Evolutionary conservation across 2,113 vertebrate species (phyloP), one percentile per base, ranked within the genome.

Genomic region (Saguinus imperator): DNA sequence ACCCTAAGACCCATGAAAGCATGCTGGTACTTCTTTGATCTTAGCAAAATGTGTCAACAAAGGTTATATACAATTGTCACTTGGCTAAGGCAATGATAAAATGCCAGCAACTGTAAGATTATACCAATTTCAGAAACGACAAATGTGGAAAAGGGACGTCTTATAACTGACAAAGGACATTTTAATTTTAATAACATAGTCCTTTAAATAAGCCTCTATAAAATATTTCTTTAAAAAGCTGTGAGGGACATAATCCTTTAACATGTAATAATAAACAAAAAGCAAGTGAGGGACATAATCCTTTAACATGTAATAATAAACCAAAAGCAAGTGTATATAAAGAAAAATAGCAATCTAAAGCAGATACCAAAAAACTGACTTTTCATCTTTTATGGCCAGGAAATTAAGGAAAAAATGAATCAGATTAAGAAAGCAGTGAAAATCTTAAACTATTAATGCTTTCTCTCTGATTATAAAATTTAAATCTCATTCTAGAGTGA

Each of bases 151-250:
- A 32, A 27, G 11, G 13, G 64, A 14, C 70, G 0, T 48, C 27
- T 89, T 79, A 29, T 45, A 92, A 92, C 14, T 92, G 72, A 88
- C 40, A 64, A 72, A 77, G n/a, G 29, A 73, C 57, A 81, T 72
- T 91, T 91, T 61, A 94, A 92, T 73, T 79, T 87, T 73, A 61
- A 76, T 79, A 88, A 61, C 6, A n/a, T 83, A 72, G 20, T 72
- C 32, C 70, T 79, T 88, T 89, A 57, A 40, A 87, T 55, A 84
- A 88, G 35, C 21, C 40, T 83, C 4, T 48, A 12, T 85, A 43
- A 85, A 85, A 89, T 88, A 52, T 86, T n/a, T 61, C 25, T 93
- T 90, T 90, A 40, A 80, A 89, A 95, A 73, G 64, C 21, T 82
- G 2, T 21, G 21, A 10, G 48, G 20, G 5, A 55, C 27, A 94